Base-by-base conservation (phyloP, 1,140 invertebrate species). In the Drosophila nebulosa region DNA sequence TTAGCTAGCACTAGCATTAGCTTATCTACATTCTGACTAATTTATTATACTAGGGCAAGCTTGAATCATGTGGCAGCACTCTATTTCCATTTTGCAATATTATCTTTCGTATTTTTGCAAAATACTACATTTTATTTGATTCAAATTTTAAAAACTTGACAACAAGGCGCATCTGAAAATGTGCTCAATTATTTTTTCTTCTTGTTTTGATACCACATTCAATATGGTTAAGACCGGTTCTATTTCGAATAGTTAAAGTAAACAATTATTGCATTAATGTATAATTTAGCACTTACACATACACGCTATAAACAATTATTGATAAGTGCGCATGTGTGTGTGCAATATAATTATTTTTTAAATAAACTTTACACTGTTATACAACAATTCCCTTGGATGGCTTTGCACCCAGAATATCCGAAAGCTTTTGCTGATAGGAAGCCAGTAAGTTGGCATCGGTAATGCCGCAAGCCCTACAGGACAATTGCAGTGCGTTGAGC, bases 401-500 rank as follows among this genome's bases (percentile, higher is more conserved):
- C 76, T 91, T 91, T 30, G 90, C 69, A 62, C 93, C 93, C 26
- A 94, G 75, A 32, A 93, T 93, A 63, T 93, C 92, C 26, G 93
- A 92, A n/a, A 94, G 88, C 61, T 92, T 92, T 64, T 92, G 91
- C 36, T 93, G 91, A 66, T 93, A 93, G 52, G 89, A 89, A 58
- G 92, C 92, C 76, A 93, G 90, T 32, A 92, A 90, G 24, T 91
- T 91, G 59, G 90, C 79, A 46, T 92, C 90, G 0, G 92, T 80
- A 26, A 92, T 80, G 26, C 91, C 91, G 12, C 91, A 90, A 3
- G 91, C 91, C 56, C 92, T 92, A 32, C 92, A 93, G 18, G 93
- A 93, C 30, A 97, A 92, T 78, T 97, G 95, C 74, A 98, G 93
- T 12, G 95, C 96, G 92, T 96, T 97, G 85, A 96, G 94, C 90